These are phyloP conservation scores for Temnopleurus reevesii DNA, from an alignment of 53 echinoderm and acorn worm genomes.

Conservation along the genomic window DNA sequence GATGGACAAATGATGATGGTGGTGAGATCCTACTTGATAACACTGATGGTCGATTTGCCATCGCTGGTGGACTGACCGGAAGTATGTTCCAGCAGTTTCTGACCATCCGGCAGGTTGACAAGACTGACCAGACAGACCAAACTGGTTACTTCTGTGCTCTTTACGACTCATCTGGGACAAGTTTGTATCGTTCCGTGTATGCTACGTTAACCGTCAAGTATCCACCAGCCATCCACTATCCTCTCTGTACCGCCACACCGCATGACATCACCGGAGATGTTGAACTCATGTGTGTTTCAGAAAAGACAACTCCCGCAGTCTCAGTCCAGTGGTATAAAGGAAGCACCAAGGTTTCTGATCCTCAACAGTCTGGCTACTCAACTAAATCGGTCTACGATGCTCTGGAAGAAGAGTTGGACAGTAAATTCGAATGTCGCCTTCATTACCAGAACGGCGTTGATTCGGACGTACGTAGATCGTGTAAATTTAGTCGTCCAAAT, in stretches of 20 bases:
- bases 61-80: not conserved
- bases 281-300: not conserved
- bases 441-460: not conserved
- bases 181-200: not conserved
- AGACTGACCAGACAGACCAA: not conserved
- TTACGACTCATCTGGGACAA: not conserved
- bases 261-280: not conserved
- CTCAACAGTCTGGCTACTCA: not conserved
- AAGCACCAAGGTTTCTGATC: not conserved
- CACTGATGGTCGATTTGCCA: not conserved
- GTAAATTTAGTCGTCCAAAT: not conserved
- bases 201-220: constrained; percentile 16
- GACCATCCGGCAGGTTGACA: not conserved
- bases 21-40: not conserved
- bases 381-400: not conserved
- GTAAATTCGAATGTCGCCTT: constrained; percentile 44
- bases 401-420: not conserved
- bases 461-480: not conserved
- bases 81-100: not conserved
- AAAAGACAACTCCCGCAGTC: constrained; percentile 8
- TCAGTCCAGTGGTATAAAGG: constrained; percentile 29
- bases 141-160: constrained; percentile 27
- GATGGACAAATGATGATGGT: constrained; percentile 30
- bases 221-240: constrained; percentile 26
- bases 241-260: constrained; percentile 15